phyloP scores from a whole-genome alignment of 2,797 vertebrate genomes.

The Molossus alvarezi region DNA sequence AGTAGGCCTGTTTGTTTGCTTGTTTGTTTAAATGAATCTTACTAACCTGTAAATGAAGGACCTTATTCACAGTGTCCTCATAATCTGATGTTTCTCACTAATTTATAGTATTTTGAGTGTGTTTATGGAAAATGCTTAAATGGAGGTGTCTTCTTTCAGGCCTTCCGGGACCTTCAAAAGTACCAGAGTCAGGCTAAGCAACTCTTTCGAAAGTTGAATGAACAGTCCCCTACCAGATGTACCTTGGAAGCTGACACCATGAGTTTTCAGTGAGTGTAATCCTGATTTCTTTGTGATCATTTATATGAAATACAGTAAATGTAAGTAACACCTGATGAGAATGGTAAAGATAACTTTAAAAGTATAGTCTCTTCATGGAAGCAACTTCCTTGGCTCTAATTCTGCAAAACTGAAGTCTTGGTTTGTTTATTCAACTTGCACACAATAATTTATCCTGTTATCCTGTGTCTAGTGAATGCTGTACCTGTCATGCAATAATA shows the following conservation, averaged over 20 bases:
- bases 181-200: constrained; percentile 99
- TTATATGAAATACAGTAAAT: constrained; percentile 7
- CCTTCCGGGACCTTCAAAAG: constrained; percentile 98
- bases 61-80: constrained; percentile 17
- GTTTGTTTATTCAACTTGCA: constrained; percentile 34
- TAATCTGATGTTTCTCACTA: constrained; percentile 37
- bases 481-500: neutral
- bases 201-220: constrained; percentile 98
- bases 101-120: neutral
- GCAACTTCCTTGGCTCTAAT: constrained; percentile 20
- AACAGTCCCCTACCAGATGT: constrained; percentile 98
- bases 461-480: neutral
- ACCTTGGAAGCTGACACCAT: constrained; percentile 97
- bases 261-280: constrained; percentile 97
- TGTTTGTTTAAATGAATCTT: constrained; percentile 58
- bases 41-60: constrained; percentile 37
- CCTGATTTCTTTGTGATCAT: constrained; percentile 10
- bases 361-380: neutral
- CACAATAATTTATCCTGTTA: constrained; percentile 5
- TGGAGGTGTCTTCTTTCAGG: constrained; percentile 89
- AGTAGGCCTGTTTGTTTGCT: constrained; percentile 43
- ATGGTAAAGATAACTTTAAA: constrained; percentile 43
- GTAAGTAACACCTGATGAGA: neutral
- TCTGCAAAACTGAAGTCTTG: constrained; percentile 51
- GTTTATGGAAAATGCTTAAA: constrained; percentile 18